Percentiles rank a stretch among this genome's conserved stretches.
These are phyloP conservation scores for Scaptomyza graminum DNA, from an alignment of 1,140 invertebrate species.

Conservation along the genomic window DNA sequence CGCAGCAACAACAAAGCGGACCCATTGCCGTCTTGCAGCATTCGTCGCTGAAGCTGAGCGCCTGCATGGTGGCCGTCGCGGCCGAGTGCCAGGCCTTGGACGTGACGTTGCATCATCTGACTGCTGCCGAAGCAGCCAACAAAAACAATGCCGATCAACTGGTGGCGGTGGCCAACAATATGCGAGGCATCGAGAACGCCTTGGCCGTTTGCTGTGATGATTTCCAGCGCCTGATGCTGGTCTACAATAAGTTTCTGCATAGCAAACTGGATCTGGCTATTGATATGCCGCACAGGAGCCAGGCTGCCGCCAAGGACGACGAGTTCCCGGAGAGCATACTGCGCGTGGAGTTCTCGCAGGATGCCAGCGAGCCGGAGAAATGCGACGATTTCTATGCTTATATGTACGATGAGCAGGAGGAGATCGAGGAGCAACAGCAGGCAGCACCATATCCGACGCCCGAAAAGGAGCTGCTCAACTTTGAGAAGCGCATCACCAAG, in stretches of 20 bases:
- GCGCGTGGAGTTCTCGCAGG: constrained; percentile 71
- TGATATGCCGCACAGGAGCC: constrained; percentile 3
- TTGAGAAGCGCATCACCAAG: constrained; percentile 78
- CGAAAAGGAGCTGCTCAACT: constrained; percentile 76
- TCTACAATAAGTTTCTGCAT: constrained; percentile 81
- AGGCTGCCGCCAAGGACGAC: constrained; percentile 18
- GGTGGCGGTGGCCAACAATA: constrained; percentile 75
- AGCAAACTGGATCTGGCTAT: constrained; percentile 64
- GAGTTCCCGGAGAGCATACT: constrained; percentile 77
- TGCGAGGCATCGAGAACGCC: constrained; percentile 76
- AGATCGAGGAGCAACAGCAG: constrained; percentile 70
- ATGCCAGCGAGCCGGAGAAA: constrained; percentile 60
- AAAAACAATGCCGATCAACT: constrained; percentile 71
- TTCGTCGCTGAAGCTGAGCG: constrained; percentile 77
- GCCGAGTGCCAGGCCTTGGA: constrained; percentile 78
- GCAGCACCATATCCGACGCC: constrained; percentile 60
- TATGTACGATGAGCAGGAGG: constrained; percentile 78
- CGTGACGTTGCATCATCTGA: constrained; percentile 70
- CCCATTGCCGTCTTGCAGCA: constrained; percentile 76
- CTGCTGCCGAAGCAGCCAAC: constrained; percentile 65
- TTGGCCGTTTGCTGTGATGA: constrained; percentile 78
- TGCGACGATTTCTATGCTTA: constrained; percentile 81
- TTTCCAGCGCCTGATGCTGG: constrained; percentile 79
- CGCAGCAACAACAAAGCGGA: constrained; percentile 58
- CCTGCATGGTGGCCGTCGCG: constrained; percentile 80